Base-by-base conservation (phyloP, 2,888 invertebrate genomes). In the Epinotia bilunana region DNA sequence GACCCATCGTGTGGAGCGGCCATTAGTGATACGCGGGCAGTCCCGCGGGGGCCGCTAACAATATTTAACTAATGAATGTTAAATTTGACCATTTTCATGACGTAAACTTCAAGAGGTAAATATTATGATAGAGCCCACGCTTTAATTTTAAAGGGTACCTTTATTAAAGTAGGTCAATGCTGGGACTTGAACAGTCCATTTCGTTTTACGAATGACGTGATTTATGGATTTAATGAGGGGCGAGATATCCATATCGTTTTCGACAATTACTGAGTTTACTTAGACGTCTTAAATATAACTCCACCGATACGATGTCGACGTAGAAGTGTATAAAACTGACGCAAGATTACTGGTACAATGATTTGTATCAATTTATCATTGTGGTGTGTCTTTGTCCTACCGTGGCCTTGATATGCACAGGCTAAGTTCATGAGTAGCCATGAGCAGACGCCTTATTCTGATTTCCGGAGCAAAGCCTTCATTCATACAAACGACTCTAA, bases 361-460 rank as follows among this genome's bases (percentile, higher is more conserved):
- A 46, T 46, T 46, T 46, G 13, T 13, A 46, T 46, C 13, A 46
- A 46, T 13, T 13, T 11, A 43, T 9, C 43, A 9, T 43, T 28
- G 3, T 28, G 9, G 23, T 67, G 39, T n/a, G 13, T 20, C 67
- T 20, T 57, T 67, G 67, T 67, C 9, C 55, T 57, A 7, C 13
- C 12, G 20, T 69, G 68, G 20, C 68, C 58, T 58, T 60, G 58
- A 69, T 58, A 67, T 68, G 28, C 46, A 69, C 39, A 18, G 60
- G 18, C 60, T 16, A 16, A 6, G 5, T 16, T 6, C 16, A 16
- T 16, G 5, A 3, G 49, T 46, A 18, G 69, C 39, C 18, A 43
- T 58, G 60, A 60, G 23, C 46, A 46, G n/a, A 0, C 57, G 57
- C 43, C 43, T 20, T 68, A 58, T 60, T 46, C 60, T 60, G 60